These are phyloP conservation scores for Diabrotica undecimpunctata DNA, from an alignment of 1,140 invertebrate species.

Conservation along the genomic window DNA sequence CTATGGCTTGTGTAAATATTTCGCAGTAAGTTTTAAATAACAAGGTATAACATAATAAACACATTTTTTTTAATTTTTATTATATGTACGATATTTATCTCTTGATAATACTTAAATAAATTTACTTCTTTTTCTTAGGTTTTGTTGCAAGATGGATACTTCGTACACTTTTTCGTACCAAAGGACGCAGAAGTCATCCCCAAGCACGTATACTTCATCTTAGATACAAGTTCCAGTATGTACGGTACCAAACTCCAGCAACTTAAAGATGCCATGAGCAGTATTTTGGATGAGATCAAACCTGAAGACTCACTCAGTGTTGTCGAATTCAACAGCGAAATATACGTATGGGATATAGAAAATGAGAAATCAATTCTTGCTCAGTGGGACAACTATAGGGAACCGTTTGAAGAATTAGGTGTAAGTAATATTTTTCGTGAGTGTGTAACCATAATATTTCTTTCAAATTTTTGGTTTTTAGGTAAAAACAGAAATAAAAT, in stretches of 20 bases:
- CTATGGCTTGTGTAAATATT: too few relatives aligned
- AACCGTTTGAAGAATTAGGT: constrained; percentile 7
- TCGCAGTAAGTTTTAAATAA: too few relatives aligned
- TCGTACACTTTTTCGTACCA: constrained; percentile 71
- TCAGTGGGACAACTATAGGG: background rate
- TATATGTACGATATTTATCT: too few relatives aligned
- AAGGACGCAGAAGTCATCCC: constrained; percentile 54
- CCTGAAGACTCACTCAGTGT: constrained; percentile 64
- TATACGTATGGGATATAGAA: constrained; percentile 38
- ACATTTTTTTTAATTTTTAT: too few relatives aligned
- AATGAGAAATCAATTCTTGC: constrained; percentile 7
- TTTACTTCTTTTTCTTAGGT: constrained; percentile 16
- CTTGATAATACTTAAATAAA: too few relatives aligned
- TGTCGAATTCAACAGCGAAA: constrained; percentile 56
- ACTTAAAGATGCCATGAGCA: constrained; percentile 63
- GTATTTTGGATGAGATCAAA: constrained; percentile 60
- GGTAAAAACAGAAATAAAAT: background rate
- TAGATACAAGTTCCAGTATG: constrained; percentile 71
- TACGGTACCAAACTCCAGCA: constrained; percentile 60
- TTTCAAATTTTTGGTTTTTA: background rate
- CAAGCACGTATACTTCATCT: constrained; percentile 67
- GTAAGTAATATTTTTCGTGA: background rate
- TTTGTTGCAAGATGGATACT: constrained; percentile 67
- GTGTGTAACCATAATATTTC: background rate
- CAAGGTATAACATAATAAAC: too few relatives aligned